Base-by-base conservation (phyloP, 2,888 invertebrate genomes). In the Trisateles emortualis region DNA sequence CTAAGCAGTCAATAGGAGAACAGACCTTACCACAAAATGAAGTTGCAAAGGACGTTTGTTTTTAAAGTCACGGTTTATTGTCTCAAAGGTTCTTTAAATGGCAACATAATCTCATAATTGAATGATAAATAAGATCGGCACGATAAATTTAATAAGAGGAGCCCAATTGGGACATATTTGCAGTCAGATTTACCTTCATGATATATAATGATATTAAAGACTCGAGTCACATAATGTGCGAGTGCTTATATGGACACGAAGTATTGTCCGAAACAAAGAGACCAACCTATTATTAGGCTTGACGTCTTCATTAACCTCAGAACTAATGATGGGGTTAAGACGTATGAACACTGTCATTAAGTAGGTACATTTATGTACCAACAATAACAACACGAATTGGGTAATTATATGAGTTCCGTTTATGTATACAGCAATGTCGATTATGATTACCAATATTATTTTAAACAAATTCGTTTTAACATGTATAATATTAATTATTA, bases 61-160 rank as follows among this genome's bases (percentile, higher is more conserved):
- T 17, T 19, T n/a, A 14, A 33, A 33, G 14, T 26, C 26, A 26
- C 8, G 26, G 1, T 13, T 33, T 33, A 14, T 17, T 11, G 26
- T 29, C 11, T 29, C 11, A 49, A 48, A 29, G 32, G 35, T 42
- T 11, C 36, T 50, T 30, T 38, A 44, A 17, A 43, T 29, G 35
- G 30, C 29, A 44, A 17, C 10, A n/a, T 16, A 39, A 40, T 22
- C 5, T 13, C 11, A 26, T 45, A 42, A 41, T 42, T 41, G 36
- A 17, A 42, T 33, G 10, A 52, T 42, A 57, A 60, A 51, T 38
- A 14, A 64, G 67, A 69, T 71, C 38, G 30, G 14, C n/a, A 39
- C 29, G 64, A 72, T 74, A 69, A 65, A 68, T 60, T 61, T 74
- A 74, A 69, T 47, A 62, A 72, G 63, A 66, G 44, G 60, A 52